A percentile compares a stretch with the other conserved stretches of the same genome.
Conservation (phyloP, 2,888 invertebrate genomes). For the Thera obeliscata region DNA sequence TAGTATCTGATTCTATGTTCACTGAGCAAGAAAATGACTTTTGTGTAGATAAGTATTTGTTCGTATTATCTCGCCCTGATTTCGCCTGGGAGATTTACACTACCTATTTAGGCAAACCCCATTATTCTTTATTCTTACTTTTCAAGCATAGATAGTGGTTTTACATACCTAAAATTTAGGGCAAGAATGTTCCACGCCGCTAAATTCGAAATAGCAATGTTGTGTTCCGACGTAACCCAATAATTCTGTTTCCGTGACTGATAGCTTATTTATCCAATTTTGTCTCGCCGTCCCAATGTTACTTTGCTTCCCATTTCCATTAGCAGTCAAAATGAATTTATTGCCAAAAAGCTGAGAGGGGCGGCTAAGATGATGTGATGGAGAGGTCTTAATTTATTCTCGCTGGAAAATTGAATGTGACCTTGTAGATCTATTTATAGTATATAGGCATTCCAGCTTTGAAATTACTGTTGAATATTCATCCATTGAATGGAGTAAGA, state of each 20-base stretch:
- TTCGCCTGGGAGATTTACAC: too few relatives aligned
- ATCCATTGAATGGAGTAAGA: slow-evolving; percentile 33
- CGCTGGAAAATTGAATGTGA: slow-evolving; percentile 49
- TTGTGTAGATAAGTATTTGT: slow-evolving; percentile 18
- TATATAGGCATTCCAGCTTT: slow-evolving; percentile 32
- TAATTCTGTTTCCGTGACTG: slow-evolving; percentile 13
- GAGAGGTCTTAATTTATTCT: slow-evolving; percentile 55
- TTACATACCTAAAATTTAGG: too few relatives aligned
- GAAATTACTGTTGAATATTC: slow-evolving; percentile 51
- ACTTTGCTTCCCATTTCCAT: slow-evolving; percentile 33
- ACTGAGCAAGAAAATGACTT: slow-evolving; percentile 41
- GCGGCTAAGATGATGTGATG: slow-evolving; percentile 51
- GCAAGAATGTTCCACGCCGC: not conserved
- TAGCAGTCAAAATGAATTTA: slow-evolving; percentile 34
- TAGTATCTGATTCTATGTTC: slow-evolving; percentile 31
- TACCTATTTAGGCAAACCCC: too few relatives aligned
- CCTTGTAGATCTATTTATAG: slow-evolving; percentile 31
- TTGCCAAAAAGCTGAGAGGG: slow-evolving; percentile 45
- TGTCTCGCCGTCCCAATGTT: slow-evolving; percentile 17
- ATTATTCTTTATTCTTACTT: too few relatives aligned
- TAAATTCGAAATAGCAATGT: slow-evolving; percentile 1
- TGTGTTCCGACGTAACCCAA: slow-evolving; percentile 9
- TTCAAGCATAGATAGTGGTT: too few relatives aligned
- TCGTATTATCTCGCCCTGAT: too few relatives aligned
- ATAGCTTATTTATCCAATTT: slow-evolving; percentile 28